Evolutionary conservation across 2,797 vertebrate species (phyloP).

Genomic region (Melanotaenia nigrans): DNA sequence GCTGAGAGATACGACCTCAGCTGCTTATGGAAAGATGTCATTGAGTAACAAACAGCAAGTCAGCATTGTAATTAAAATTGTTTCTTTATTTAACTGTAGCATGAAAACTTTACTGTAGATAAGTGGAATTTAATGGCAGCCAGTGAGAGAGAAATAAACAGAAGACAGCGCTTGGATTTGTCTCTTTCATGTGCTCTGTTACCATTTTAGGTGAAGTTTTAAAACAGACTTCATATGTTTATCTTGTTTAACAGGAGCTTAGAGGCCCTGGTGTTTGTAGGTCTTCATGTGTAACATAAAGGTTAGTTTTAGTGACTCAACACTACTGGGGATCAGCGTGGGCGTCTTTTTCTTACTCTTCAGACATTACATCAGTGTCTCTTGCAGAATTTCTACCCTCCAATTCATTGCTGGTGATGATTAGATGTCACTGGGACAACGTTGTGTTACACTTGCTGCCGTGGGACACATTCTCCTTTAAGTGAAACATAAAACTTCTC

Average conservation of each 20-base stretch:
- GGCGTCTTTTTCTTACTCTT: slow-evolving; percentile 43
- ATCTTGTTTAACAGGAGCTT: slow-evolving; percentile 35
- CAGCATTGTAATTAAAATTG: slow-evolving; percentile 3
- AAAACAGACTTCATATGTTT: slow-evolving; percentile 61
- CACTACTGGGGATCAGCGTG: slow-evolving; percentile 47
- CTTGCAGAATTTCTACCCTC: slow-evolving; percentile 58
- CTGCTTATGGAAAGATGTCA: slow-evolving; percentile 73
- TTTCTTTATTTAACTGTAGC: slow-evolving; percentile 43
- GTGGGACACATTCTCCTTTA: slow-evolving; percentile 38
- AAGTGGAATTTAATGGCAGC: slow-evolving; percentile 59
- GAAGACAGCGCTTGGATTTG: slow-evolving; percentile 50
- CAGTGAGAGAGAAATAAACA: slow-evolving; percentile 66
- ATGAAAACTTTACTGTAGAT: slow-evolving; percentile 32
- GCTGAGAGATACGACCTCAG: slow-evolving; percentile 68
- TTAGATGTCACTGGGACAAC: slow-evolving; percentile 45
- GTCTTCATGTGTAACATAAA: slow-evolving; percentile 44
- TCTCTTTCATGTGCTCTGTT: slow-evolving; percentile 61
- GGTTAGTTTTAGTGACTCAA: slow-evolving; percentile 54
- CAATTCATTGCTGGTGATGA: slow-evolving; percentile 42
- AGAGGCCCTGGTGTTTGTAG: slow-evolving; percentile 37
- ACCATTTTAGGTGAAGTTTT: slow-evolving; percentile 80
- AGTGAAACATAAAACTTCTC: slow-evolving; percentile 65
- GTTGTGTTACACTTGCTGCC: slow-evolving; percentile 51
- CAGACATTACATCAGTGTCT: slow-evolving; percentile 80
- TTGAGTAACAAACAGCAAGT: slow-evolving; percentile 52